Base-by-base conservation (phyloP, 2,888 invertebrate genomes). In the Drosophila greeni region DNA sequence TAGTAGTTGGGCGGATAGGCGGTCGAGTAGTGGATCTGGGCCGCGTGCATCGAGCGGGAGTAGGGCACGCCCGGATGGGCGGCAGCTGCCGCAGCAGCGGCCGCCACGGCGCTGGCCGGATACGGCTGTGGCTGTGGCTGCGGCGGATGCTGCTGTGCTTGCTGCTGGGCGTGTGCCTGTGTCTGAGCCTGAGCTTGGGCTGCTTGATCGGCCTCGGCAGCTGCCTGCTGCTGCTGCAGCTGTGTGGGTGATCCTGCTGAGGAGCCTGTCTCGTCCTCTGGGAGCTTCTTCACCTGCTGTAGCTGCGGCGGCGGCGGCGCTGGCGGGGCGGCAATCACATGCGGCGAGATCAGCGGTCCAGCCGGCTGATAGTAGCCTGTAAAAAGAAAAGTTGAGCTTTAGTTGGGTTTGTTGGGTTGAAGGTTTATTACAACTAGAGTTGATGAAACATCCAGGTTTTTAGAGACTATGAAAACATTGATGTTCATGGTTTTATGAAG, bases 331-430 rank as follows among this genome's bases (percentile, higher is more conserved):
- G 84, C 90, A 88, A 85, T 82, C 68, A 92, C 91, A 74, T 91
- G 91, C 80, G 93, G 92, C 76, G 92, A 93, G 86, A 96, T 96
- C 88, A 96, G 91, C 79, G 97, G 96, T 73, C 96, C 96, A 81
- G 96, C 96, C 81, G 96, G 96, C 90, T 96, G 96, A 90, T 96
- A 96, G 88, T 95, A 95, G 88, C 95, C 95, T 95, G 91, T 1
- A 87, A 56, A 5, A 12, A 91, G 89, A n/a, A 52, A 20, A 12
- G 37, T 12, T 16, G 11, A 16, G 3, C 4, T 3, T 55, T 49
- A 56, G 36, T 23, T 59, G n/a, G 20, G 20, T 20, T 20, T n/a
- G n/a, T n/a, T n/a, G n/a, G n/a, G n/a, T n/a, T n/a, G n/a, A n/a
- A n/a, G n/a, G n/a, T n/a, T 34, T 34, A 8, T 36, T 36, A 36